A percentile compares a stretch with the other conserved stretches of the same genome.
phyloP scores from a whole-genome alignment of 2,888 invertebrate species.

The Ptilodon capucinus region DNA sequence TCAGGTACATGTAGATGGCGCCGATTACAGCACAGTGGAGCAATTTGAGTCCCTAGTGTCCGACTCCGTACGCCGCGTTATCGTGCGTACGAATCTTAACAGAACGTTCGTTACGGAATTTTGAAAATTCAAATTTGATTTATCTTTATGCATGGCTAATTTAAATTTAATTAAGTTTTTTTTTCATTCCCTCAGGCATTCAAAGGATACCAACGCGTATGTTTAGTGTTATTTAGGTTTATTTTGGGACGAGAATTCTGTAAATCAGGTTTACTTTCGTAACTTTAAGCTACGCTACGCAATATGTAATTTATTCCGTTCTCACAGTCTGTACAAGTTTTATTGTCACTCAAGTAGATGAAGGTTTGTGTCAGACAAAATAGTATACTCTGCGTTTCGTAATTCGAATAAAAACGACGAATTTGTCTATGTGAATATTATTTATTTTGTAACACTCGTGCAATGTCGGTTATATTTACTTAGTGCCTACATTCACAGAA shows the following conservation, averaged over 20 bases:
- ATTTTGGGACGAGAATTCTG: too few species aligned
- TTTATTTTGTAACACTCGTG: not conserved
- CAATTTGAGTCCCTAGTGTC: constrained; percentile 58
- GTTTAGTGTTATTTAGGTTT: too few species aligned
- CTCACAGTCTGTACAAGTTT: constrained; percentile 13
- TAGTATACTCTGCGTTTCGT: not conserved
- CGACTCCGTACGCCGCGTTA: constrained; percentile 44
- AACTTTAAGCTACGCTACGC: constrained; percentile 1
- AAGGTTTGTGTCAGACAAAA: too few species aligned
- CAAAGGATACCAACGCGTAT: not conserved
- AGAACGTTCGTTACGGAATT: constrained; percentile 38
- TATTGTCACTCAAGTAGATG: constrained; percentile 17
- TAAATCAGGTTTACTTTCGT: not conserved
- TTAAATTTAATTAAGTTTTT: constrained; percentile 41
- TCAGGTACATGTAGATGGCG: constrained; percentile 61
- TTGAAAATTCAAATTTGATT: constrained; percentile 40
- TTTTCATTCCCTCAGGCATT: not conserved
- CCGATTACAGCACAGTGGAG: constrained; percentile 65
- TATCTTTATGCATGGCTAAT: constrained; percentile 39
- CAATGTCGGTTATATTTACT: not conserved
- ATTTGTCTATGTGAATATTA: not conserved
- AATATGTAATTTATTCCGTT: constrained; percentile 15
- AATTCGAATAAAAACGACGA: not conserved
- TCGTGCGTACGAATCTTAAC: constrained; percentile 43
- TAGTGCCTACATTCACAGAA: not conserved